phyloP scores from a whole-genome alignment of 2,797 vertebrate genomes.

The Botia almorhae region DNA sequence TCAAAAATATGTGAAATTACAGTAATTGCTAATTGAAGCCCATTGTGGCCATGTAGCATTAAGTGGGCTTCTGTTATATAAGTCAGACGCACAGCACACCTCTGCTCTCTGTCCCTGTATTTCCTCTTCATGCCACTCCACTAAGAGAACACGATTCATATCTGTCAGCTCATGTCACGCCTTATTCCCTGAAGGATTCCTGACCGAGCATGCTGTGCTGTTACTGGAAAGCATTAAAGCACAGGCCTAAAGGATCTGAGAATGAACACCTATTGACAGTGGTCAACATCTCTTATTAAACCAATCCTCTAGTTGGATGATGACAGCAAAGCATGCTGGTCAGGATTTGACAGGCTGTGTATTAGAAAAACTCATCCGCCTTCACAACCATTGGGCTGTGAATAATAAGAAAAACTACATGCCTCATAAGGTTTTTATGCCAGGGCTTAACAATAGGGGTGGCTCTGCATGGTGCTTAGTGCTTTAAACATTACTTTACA shows the following conservation, averaged over 20 bases:
- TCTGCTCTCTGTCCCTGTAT: neutral
- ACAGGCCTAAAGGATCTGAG: conserved; percentile 5
- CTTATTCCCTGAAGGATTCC: conserved; percentile 21
- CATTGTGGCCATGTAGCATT: neutral
- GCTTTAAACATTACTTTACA: no score
- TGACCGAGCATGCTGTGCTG: neutral
- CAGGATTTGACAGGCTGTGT: conserved; percentile 4
- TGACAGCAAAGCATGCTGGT: neutral
- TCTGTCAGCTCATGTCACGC: conserved; percentile 32
- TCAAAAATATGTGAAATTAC: neutral
- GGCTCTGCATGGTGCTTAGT: no score
- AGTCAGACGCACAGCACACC: neutral
- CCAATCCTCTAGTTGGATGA: neutral
- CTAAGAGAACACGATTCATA: conserved; percentile 40
- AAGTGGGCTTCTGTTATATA: conserved; percentile 24
- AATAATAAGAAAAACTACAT: no score
- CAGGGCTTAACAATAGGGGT: no score
- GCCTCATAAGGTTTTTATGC: no score
- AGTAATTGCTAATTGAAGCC: neutral
- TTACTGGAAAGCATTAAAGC: conserved; percentile 7
- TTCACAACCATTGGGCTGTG: neutral
- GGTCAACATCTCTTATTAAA: conserved; percentile 33
- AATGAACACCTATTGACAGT: conserved; percentile 20
- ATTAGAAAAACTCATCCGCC: neutral
- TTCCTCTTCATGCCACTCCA: conserved; percentile 27